Percentiles rank a stretch among this genome's conserved stretches.
Evolutionary conservation across 2,113 vertebrate genomes (phyloP).

Genomic region (Erythrolamprus reginae): DNA sequence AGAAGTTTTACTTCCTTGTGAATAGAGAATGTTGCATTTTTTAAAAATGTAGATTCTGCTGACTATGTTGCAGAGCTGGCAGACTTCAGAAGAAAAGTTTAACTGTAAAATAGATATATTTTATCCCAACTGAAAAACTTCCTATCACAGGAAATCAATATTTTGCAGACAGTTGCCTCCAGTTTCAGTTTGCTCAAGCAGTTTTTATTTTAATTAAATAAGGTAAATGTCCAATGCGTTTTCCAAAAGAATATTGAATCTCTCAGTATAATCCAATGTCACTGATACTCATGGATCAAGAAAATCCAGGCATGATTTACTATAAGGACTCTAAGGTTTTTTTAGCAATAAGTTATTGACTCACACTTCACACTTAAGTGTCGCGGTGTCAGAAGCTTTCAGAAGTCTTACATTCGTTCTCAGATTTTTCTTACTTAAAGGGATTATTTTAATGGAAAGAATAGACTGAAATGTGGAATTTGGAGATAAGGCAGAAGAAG

Average conservation of each 20-base stretch:
- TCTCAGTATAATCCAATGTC: neutral
- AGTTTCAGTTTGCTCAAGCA: neutral
- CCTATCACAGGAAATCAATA: neutral
- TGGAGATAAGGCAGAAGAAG: slow-evolving; percentile 53
- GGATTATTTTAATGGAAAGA: slow-evolving; percentile 11
- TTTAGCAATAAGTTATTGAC: slow-evolving; percentile 42
- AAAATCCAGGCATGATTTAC: neutral
- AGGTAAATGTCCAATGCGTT: neutral
- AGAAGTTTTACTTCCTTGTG: neutral
- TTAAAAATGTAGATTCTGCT: neutral
- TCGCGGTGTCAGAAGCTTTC: slow-evolving; percentile 42
- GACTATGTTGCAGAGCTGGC: neutral
- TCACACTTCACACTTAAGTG: neutral
- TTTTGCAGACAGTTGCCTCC: neutral
- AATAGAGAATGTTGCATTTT: neutral
- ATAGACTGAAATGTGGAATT: slow-evolving; percentile 36
- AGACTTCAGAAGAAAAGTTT: neutral
- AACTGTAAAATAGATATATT: neutral
- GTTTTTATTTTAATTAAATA: neutral
- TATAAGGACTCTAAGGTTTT: slow-evolving; percentile 2
- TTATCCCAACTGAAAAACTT: neutral
- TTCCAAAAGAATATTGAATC: neutral
- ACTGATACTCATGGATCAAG: slow-evolving; percentile 8
- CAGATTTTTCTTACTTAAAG: slow-evolving; percentile 37
- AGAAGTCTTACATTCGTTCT: neutral